These are phyloP conservation scores for Gasterosteus nipponicus DNA, from an alignment of 2,113 vertebrate species.

Conservation along the genomic window DNA sequence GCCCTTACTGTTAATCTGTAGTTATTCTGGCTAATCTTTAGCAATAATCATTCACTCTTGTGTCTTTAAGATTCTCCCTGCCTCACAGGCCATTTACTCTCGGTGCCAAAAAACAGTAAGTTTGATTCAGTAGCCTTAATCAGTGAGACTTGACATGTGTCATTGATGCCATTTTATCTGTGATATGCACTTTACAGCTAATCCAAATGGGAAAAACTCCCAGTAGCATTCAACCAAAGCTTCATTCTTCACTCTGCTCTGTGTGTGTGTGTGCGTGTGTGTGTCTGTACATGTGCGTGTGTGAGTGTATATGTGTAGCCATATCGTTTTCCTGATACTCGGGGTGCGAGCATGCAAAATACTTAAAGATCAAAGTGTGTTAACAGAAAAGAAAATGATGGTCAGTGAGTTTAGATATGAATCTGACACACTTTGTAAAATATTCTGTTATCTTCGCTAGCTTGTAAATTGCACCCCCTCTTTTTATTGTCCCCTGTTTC, in stretches of 20 bases:
- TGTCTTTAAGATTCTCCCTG: slow-evolving; percentile 66
- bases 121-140: slow-evolving; percentile 77
- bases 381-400: slow-evolving; percentile 9
- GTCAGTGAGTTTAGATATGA: slow-evolving; percentile 33
- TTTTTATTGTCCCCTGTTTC: slow-evolving; percentile 41
- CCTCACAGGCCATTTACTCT: slow-evolving; percentile 46
- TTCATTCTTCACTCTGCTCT: slow-evolving; percentile 71
- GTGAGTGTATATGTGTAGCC: slow-evolving; percentile 29
- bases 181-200: slow-evolving; percentile 86
- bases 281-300: slow-evolving; percentile 27
- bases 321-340: slow-evolving; percentile 37
- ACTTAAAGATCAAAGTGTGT: slow-evolving; percentile 55
- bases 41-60: slow-evolving; percentile 49
- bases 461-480: slow-evolving; percentile 58
- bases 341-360: slow-evolving; percentile 59
- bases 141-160: slow-evolving; percentile 76
- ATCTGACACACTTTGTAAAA: slow-evolving; percentile 45
- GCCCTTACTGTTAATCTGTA: slow-evolving; percentile 39
- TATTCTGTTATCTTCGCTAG: slow-evolving; percentile 43
- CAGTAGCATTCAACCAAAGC: slow-evolving; percentile 86
- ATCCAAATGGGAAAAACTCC: slow-evolving; percentile 73
- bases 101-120: slow-evolving; percentile 70
- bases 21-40: slow-evolving; percentile 56
- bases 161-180: slow-evolving; percentile 72
- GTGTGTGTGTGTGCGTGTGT: slow-evolving; percentile 34